Conservation (phyloP, 2,797 vertebrate species). For the Macropodus opercularis region DNA sequence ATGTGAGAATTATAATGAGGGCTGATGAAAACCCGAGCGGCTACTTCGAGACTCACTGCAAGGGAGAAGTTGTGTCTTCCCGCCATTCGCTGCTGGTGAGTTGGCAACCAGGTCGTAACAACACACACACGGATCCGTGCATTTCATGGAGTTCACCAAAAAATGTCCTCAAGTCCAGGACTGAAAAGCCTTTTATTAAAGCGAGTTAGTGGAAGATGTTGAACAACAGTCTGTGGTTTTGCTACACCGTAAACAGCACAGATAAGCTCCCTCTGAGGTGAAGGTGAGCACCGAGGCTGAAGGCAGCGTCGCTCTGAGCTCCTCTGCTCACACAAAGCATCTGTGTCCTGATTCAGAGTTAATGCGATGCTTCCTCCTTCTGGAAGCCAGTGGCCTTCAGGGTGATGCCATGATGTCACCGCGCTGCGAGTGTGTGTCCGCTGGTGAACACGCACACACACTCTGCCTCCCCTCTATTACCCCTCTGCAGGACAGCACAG, state of each 20-base stretch:
- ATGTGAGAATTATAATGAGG: constrained; percentile 33
- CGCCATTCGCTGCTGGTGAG: constrained; percentile 41
- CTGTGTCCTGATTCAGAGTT: constrained; percentile 53
- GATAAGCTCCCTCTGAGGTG: too few species aligned
- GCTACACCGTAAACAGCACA: too few species aligned
- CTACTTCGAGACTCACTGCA: constrained; percentile 46
- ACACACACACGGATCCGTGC: constrained; percentile 11
- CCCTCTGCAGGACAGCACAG: constrained; percentile 58
- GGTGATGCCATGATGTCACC: constrained; percentile 63
- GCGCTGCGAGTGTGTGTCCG: constrained; percentile 33
- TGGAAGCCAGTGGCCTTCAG: constrained; percentile 39
- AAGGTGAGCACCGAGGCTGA: too few species aligned
- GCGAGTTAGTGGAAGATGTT: too few species aligned
- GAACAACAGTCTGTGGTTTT: too few species aligned
- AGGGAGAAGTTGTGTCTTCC: constrained; percentile 22
- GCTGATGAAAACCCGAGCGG: constrained; percentile 32
- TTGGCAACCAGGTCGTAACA: constrained; percentile 42
- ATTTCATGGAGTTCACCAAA: constrained; percentile 32
- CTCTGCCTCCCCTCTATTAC: constrained; percentile 56
- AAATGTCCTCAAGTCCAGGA: not conserved
- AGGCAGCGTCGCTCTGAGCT: too few species aligned
- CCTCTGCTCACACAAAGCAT: constrained; percentile 41
- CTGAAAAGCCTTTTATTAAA: too few species aligned
- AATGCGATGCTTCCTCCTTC: constrained; percentile 59
- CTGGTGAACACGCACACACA: constrained; percentile 37